Conservation (phyloP, 1,140 invertebrate species). For the Dendrolimus punctatus region DNA sequence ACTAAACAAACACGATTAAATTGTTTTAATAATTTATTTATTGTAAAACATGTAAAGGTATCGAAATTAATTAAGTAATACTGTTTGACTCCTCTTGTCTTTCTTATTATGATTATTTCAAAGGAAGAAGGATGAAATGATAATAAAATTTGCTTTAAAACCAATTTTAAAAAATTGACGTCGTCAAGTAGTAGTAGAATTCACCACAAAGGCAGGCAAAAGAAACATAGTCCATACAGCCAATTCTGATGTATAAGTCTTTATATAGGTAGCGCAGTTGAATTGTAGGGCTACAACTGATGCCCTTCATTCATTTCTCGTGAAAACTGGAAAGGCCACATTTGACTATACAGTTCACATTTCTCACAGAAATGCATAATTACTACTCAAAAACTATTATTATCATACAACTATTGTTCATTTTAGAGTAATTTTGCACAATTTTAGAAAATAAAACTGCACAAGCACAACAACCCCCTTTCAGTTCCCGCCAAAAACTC, state of each 20-base stretch:
- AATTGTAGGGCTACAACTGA: not conserved
- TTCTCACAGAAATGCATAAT: no score
- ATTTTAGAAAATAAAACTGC: no score
- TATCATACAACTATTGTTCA: no score
- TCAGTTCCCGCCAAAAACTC: no score
- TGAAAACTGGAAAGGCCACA: not conserved
- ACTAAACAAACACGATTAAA: constrained; percentile 26
- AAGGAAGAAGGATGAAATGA: constrained; percentile 12
- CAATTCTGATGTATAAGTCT: no score
- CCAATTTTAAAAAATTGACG: not conserved
- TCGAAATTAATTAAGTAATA: constrained; percentile 68
- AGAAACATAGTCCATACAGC: no score
- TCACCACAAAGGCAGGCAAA: no score
- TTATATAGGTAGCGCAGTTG: not conserved
- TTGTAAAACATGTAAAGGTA: constrained; percentile 39
- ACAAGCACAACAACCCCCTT: no score
- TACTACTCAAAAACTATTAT: no score
- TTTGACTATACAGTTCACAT: no score
- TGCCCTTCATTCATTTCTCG: not conserved
- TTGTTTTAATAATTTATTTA: constrained; percentile 27
- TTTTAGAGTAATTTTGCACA: no score
- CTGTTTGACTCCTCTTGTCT: constrained; percentile 55
- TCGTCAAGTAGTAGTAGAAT: not conserved
- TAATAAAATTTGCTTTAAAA: not conserved
- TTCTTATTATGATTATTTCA: constrained; percentile 23